Evolutionary conservation across 2,888 invertebrate genomes (phyloP).

Genomic region (Drosophila falleni): DNA sequence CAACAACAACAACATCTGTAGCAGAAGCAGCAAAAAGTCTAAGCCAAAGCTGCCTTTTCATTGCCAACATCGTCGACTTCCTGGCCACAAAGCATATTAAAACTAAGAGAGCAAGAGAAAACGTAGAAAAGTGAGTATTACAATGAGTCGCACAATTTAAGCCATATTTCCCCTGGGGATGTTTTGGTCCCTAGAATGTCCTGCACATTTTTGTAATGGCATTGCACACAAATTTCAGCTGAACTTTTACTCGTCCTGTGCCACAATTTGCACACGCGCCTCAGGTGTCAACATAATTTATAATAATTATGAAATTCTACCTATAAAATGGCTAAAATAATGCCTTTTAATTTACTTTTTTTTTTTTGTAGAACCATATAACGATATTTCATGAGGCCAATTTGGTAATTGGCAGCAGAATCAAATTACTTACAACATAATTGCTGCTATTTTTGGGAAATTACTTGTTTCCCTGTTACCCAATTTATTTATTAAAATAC

Average conservation of each 20-base stretch:
- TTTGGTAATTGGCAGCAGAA: constrained; percentile 32
- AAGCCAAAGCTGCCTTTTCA: constrained; percentile 59
- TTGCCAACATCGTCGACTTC: constrained; percentile 61
- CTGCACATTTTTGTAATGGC: constrained; percentile 33
- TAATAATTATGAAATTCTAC: constrained; percentile 71
- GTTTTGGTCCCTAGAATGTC: constrained; percentile 3
- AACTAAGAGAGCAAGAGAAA: constrained; percentile 3
- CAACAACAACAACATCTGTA: constrained; percentile 5
- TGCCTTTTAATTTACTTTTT: constrained; percentile 27
- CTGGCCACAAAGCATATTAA: constrained; percentile 60
- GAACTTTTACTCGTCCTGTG: constrained; percentile 31
- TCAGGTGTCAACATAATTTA: constrained; percentile 79
- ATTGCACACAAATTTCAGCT: constrained; percentile 31
- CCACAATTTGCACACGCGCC: constrained; percentile 58
- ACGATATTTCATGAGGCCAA: constrained; percentile 39
- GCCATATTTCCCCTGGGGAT: constrained; percentile 55
- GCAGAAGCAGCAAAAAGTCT: constrained; percentile 34
- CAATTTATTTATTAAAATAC: constrained; percentile 12
- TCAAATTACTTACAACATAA: constrained; percentile 25
- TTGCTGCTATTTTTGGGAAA: constrained; percentile 15
- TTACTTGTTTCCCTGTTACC: constrained; percentile 2
- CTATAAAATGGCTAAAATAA: constrained; percentile 42
- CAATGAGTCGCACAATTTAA: constrained; percentile 60
- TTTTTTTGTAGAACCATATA: not conserved
- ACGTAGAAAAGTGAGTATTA: constrained; percentile 49